Evolutionary conservation across 2,888 invertebrate species (phyloP), one percentile per base, ranked within the genome.

Genomic region (Eudasyphora cyanicolor): DNA sequence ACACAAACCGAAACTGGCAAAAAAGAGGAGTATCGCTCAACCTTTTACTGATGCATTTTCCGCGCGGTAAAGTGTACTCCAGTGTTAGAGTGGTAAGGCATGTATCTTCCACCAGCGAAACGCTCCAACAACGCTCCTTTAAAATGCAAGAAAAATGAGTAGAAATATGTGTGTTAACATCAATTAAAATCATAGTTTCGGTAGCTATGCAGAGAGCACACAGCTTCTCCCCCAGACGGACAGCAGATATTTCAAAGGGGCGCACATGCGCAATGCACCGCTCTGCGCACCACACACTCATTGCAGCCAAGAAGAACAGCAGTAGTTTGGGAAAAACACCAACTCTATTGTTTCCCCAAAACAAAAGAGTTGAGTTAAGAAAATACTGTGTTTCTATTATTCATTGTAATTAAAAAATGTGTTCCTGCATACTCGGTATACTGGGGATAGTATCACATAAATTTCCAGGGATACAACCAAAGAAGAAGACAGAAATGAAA

Each of bases 171-270:
- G 75, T 79, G 71, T 60, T 51, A 60, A 79, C 82, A 82, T 79
- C 79, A 82, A 82, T 82, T 82, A 82, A 79, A 76, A 60, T 42
- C 76, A 35, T 51, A 73, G 60, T 60, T 73, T 82, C 32, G n/a
- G n/a, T n/a, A n/a, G n/a, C n/a, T n/a, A n/a, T n/a, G n/a, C n/a
- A n/a, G n/a, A n/a, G n/a, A n/a, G n/a, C n/a, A n/a, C n/a, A n/a
- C n/a, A n/a, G n/a, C n/a, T n/a, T n/a, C n/a, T n/a, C n/a, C n/a
- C n/a, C n/a, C n/a, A n/a, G n/a, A n/a, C n/a, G n/a, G n/a, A 79
- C 82, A 71, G 12, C 45, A n/a, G 12, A 12, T n/a, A n/a, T 2
- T n/a, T 45, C 2, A n/a, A 45, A n/a, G n/a, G 14, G 38, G 14
- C 45, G 12, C n/a, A 45, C 45, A 38, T n/a, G n/a, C 38, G 14